Evolutionary conservation across 2,113 vertebrate genomes (phyloP), one percentile per base, ranked within the genome.

Genomic region (Centropus bengalensis): DNA sequence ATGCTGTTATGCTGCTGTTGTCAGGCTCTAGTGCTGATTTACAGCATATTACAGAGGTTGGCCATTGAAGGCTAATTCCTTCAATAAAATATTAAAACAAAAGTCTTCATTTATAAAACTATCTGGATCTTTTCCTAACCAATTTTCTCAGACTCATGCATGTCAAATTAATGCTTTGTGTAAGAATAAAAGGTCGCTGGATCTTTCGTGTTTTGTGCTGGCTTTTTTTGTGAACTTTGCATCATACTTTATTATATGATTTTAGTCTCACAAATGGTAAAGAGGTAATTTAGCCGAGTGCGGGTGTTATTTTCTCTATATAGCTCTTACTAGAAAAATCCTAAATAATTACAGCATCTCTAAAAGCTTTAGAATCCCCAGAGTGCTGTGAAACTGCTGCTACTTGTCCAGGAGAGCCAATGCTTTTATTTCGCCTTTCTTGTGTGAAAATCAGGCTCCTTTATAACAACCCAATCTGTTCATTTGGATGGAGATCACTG

Each of bases 301-400:
- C n/a, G 93, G 90, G 75, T 97, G 88, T 84, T 95, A 75, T 93
- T 96, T 97, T 95, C 97, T 95, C 84, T 95, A 80, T 92, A 94
- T 96, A 94, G 59, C 88, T 60, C 62, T 95, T 93, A 81, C 89
- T 97, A 90, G 90, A 97, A 97, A 74, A 64, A 36, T 82, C 94
- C 92, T 86, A 96, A 96, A 77, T 97, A 96, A 84, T 80, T 96
- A 87, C 93, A 91, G 64, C 76, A 69, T 91, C 93, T 96, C 91
- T 96, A 93, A 96, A 97, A 96, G 80, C 84, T 87, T 95, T 88
- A 83, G 26, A 90, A 87, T 96, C 79, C 74, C 76, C 12, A 47
- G 79, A 90, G 91, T 64, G 73, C 85, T 95, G 42, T 94, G 88
- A 95, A 96, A 97, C 91, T 89, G 87, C 81, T 93, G 78, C 86